These are phyloP conservation scores for Tenthredo amoena DNA, from an alignment of 2,888 invertebrate genomes.

Conservation along the genomic window DNA sequence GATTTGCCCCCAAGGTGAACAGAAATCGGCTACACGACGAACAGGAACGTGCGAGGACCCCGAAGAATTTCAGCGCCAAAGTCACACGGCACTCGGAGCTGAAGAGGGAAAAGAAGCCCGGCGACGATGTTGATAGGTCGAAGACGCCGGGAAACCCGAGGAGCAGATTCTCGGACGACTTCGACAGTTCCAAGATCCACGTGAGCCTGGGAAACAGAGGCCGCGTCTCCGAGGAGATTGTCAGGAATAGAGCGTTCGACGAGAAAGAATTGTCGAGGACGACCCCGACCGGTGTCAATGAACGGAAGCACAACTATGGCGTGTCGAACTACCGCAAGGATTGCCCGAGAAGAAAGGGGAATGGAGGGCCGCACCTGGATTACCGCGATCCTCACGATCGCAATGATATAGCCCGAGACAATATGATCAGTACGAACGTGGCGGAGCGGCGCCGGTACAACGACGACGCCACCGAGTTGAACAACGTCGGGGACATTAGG, in stretches of 20 bases:
- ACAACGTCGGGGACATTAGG: constrained; percentile 58
- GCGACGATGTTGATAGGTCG: constrained; percentile 52
- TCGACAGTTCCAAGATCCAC: constrained; percentile 47
- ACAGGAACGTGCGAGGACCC: constrained; percentile 60
- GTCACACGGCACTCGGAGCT: constrained; percentile 46
- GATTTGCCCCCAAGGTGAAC: constrained; percentile 59
- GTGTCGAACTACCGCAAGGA: constrained; percentile 15
- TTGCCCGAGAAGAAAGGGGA: neutral
- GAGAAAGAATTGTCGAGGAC: constrained; percentile 33
- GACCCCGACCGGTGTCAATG: neutral
- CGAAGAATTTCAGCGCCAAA: constrained; percentile 52
- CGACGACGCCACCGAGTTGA: constrained; percentile 58
- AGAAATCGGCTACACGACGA: constrained; percentile 63
- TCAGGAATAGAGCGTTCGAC: neutral
- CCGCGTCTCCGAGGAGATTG: constrained; percentile 16
- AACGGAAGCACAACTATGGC: neutral
- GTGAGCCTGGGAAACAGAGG: neutral
- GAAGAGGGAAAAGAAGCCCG: constrained; percentile 51
- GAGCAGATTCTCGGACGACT: constrained; percentile 60
- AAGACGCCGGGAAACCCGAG: constrained; percentile 59
- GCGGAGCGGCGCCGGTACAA: constrained; percentile 21
- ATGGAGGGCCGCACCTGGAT: constrained; percentile 1
- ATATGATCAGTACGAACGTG: constrained; percentile 47
- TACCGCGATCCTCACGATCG: constrained; percentile 8
- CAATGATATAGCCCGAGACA: neutral